Evolutionary conservation across 2,113 vertebrate species (phyloP).

Genomic region (Scophthalmus maximus): DNA sequence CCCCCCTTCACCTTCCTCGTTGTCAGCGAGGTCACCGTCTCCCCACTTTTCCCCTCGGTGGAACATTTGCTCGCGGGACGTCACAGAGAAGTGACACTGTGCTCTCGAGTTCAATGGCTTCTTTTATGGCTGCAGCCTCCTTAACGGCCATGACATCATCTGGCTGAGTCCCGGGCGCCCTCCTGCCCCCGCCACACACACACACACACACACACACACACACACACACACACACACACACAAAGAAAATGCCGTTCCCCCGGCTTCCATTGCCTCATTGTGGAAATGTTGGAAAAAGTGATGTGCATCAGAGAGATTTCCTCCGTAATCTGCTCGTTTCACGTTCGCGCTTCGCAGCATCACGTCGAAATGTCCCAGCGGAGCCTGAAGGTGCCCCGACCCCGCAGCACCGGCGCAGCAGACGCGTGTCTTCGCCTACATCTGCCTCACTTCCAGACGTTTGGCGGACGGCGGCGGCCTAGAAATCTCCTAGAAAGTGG

Average conservation of each 20-base stretch:
- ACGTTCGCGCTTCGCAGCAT: slow-evolving; percentile 32
- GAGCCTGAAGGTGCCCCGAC: neutral
- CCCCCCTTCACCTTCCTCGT: too few relatives aligned
- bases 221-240: slow-evolving; percentile 50
- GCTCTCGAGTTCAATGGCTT: slow-evolving; percentile 67
- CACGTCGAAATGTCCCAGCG: slow-evolving; percentile 30
- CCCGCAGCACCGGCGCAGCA: neutral
- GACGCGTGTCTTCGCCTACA: too few relatives aligned
- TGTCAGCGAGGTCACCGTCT: slow-evolving; percentile 18
- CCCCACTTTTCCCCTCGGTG: slow-evolving; percentile 10
- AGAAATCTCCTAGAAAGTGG: too few relatives aligned
- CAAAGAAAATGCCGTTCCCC: slow-evolving; percentile 48
- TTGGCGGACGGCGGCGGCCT: too few relatives aligned
- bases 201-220: slow-evolving; percentile 44
- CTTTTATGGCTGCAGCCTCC: slow-evolving; percentile 78
- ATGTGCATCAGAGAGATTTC: slow-evolving; percentile 55
- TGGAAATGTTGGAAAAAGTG: slow-evolving; percentile 74
- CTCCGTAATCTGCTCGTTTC: slow-evolving; percentile 46
- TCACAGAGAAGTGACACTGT: slow-evolving; percentile 67
- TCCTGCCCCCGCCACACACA: slow-evolving; percentile 3
- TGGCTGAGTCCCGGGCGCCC: slow-evolving; percentile 54
- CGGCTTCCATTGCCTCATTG: slow-evolving; percentile 69
- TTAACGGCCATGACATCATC: slow-evolving; percentile 81
- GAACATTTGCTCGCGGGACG: slow-evolving; percentile 60
- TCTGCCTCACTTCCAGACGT: too few relatives aligned